Base-by-base conservation (phyloP, 2,113 vertebrate species). In the Pelecanoides urinatrix region DNA sequence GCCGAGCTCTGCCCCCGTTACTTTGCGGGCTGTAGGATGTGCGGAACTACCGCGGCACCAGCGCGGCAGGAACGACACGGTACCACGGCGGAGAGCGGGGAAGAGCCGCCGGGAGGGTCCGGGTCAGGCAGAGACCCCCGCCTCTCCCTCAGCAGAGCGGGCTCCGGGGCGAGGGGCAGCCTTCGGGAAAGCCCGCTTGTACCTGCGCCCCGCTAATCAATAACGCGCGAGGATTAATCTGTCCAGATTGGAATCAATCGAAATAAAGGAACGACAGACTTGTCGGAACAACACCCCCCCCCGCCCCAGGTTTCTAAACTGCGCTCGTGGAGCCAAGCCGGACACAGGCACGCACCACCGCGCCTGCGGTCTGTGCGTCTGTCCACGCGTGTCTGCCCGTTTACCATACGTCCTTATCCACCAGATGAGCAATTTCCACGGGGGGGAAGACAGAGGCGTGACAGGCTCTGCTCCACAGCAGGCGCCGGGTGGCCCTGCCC, bases 401-500 rank as follows among this genome's bases (percentile, higher is more conserved):
- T 50, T 10, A 5, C 38, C 61, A 12, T 1, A 3, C 2, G 7
- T 10, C 49, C 25, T 21, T 9, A 40, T 2, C 32, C 36, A 8
- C 45, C n/a, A 22, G 59, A 29, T 1, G 59, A 63, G 30, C 16
- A 2, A 7, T 15, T 18, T 14, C 36, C 30, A 8, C 27, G 34
- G 16, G 14, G 50, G 50, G 50, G 19, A 8, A 36, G 49, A 4
- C 49, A 13, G 40, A 6, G 23, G 42, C 9, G 17, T 7, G 62
- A 26, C 59, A 38, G 36, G 59, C 26, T 9, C 9, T 7, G 26
- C 27, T 9, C 52, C 52, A 9, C 50, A 52, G 50, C 26, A 9
- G 49, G 49, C 49, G 49, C 49, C 45, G 13, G 10, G 29, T 11
- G 27, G 26, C 65, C 56, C 45, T 29, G 25, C 62, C 38, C 62